These are phyloP conservation scores for Exaiptasia diaphana DNA, from an alignment of 64 coral and sea anemone species.

Conservation along the genomic window DNA sequence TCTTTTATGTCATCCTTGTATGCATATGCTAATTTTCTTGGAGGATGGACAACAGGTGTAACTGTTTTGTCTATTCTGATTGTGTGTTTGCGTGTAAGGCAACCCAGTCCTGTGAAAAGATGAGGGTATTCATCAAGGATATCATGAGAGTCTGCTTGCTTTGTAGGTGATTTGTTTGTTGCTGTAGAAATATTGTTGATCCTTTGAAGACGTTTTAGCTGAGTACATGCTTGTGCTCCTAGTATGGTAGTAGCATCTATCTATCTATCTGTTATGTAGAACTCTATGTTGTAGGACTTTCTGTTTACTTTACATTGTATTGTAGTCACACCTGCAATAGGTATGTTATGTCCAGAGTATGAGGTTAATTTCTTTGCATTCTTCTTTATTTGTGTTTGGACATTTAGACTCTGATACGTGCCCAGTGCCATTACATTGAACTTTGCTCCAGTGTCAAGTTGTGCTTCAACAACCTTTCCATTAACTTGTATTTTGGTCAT, in stretches of 20 bases:
- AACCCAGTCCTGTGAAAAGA: too few relatives aligned
- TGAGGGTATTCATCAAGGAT: too few relatives aligned
- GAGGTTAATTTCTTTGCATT: conserved; percentile 12
- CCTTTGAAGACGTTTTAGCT: too few relatives aligned
- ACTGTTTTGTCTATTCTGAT: not conserved
- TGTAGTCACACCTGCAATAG: conserved; percentile 15
- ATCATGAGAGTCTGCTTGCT: too few relatives aligned
- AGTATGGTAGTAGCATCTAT: too few relatives aligned
- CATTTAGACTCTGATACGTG: conserved; percentile 9
- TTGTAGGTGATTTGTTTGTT: too few relatives aligned
- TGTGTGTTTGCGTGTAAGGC: too few relatives aligned
- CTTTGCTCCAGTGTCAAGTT: conserved; percentile 37
- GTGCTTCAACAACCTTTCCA: conserved; percentile 8
- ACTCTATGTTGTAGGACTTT: conserved; percentile 1
- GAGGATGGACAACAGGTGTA: not conserved
- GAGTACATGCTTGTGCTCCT: too few relatives aligned
- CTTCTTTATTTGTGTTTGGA: not conserved
- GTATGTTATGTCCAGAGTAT: conserved; percentile 19
- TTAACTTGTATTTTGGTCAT: conserved; percentile 24
- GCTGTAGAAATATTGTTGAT: too few relatives aligned
- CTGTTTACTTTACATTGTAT: conserved; percentile 9
- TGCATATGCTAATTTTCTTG: not conserved
- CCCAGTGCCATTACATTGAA: conserved; percentile 15
- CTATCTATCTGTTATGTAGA: conserved; percentile 29
- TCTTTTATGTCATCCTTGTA: not conserved